A percentile compares a stretch with the other conserved stretches of the same genome.
phyloP scores from a whole-genome alignment of 2,888 invertebrate species.

The Notocelia uddmanniana region DNA sequence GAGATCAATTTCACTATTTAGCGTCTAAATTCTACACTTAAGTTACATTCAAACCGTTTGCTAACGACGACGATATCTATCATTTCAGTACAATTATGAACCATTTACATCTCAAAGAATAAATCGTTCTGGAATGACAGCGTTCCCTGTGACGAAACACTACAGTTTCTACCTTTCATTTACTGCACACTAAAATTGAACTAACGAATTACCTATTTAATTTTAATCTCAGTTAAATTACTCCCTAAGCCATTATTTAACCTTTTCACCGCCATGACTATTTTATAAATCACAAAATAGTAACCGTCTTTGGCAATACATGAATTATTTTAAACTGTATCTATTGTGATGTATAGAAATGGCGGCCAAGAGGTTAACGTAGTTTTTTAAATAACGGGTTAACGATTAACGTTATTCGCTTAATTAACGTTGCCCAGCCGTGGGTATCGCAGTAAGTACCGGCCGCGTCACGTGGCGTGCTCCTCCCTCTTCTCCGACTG shows the following conservation, averaged over 20 bases:
- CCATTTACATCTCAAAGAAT: not conserved
- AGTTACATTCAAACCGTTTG: no score
- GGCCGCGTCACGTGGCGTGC: conserved; percentile 67
- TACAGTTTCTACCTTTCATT: not conserved
- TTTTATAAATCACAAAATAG: no score
- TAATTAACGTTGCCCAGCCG: conserved; percentile 19
- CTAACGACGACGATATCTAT: no score
- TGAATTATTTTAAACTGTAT: no score
- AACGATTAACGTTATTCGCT: conserved; percentile 19
- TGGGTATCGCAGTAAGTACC: conserved; percentile 64
- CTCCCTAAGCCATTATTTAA: no score
- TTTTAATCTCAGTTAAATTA: not conserved
- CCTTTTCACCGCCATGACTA: no score
- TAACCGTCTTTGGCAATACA: no score
- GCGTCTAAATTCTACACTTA: no score
- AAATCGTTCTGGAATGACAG: not conserved
- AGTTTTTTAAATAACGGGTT: conserved; percentile 3
- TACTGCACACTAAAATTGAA: not conserved
- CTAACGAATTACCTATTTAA: not conserved
- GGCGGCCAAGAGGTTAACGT: not conserved
- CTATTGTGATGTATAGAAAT: no score
- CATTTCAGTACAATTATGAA: not conserved
- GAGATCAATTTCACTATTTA: not conserved
- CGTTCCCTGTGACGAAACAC: not conserved
- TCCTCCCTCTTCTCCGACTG: conserved; percentile 60